phyloP scores from a whole-genome alignment of 2,113 vertebrate genomes.

The Numenius arquata region DNA sequence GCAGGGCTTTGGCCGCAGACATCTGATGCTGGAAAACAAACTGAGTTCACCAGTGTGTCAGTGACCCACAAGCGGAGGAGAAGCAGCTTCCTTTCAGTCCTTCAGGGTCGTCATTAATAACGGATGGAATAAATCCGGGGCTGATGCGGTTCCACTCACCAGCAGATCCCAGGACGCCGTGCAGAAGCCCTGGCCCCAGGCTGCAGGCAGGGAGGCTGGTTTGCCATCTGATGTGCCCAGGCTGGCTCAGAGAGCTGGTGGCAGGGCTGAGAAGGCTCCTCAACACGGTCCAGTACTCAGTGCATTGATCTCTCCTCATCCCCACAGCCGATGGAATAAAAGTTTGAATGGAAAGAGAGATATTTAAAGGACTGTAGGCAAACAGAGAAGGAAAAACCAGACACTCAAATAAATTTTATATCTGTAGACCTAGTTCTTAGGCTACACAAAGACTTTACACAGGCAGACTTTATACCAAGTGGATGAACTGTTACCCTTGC shows the following conservation, averaged over 20 bases:
- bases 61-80: constrained; percentile 7
- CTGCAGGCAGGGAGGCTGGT: background rate
- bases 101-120: background rate
- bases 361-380: background rate
- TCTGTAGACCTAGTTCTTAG: background rate
- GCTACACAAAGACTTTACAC: background rate
- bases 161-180: background rate
- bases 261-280: background rate
- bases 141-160: background rate
- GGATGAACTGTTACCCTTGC: background rate
- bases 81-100: constrained; percentile 38
- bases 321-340: background rate
- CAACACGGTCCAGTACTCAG: rapidly evolving
- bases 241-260: background rate
- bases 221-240: background rate
- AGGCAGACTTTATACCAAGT: background rate
- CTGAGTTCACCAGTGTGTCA: constrained; percentile 25
- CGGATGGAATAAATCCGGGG: background rate
- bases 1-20: background rate
- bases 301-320: background rate
- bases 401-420: background rate
- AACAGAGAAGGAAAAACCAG: background rate
- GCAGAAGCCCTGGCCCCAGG: background rate
- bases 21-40: constrained; percentile 54
- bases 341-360: background rate